Base-by-base conservation (phyloP, 2,113 vertebrate genomes). In the Naja naja region DNA sequence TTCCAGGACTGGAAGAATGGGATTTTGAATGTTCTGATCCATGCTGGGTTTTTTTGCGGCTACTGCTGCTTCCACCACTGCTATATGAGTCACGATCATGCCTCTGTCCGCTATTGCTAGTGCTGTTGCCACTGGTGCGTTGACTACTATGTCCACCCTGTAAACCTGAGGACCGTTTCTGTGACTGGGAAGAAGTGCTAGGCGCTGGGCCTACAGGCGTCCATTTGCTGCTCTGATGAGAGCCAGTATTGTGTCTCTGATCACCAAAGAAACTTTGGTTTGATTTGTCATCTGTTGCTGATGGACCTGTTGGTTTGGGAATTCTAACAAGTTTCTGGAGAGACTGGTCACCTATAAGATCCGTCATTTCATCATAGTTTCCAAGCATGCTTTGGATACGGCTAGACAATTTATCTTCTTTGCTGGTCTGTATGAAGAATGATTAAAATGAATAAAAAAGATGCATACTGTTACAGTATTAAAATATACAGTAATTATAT, bases 351-450 rank as follows among this genome's bases (percentile, higher is more conserved):
- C 98, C 98, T 95, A 99, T 98, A 12, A 99, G 98, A 96, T 99
- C 99, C 97, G 99, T 98, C 99, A 99, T 99, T 96, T 99, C 98
- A 97, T 99, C 99, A 98, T 99, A 99, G 96, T 99, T 99, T 92
- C 99, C 99, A 91, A 99, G 98, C 99, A 99, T 99, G 97, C 99
- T 99, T 98, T 99, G 99, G 97, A 99, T 99, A 95, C 99, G 99
- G 96, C 98, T 99, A 53, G 99, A 99, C 94, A 99, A 97, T 97
- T 99, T 99, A 97, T 99, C 99, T 98, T 99, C 99, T 96, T 99
- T 99, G 97, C 98, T 98, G 94, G 98, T 98, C 99, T 99, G 97
- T 23, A 95, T 22, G 34, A 81, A 95, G 96, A 95, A 0, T 86
- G 64, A 69, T 16, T 69, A 34, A 34, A 69, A 69, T 69, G 30